Evolutionary conservation across 2,797 vertebrate species (phyloP).

Genomic region (Todus mexicanus): DNA sequence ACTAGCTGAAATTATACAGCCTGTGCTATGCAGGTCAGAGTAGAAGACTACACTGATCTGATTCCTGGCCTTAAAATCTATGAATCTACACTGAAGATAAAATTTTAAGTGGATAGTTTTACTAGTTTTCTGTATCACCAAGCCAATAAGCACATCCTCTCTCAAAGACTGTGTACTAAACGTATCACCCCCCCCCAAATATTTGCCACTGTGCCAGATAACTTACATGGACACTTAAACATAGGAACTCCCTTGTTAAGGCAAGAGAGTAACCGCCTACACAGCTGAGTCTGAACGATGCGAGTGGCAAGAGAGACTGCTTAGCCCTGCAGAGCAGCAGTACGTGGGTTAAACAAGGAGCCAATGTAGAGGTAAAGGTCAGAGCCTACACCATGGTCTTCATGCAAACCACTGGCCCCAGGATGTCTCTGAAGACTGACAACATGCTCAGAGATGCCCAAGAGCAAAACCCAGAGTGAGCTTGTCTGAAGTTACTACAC

Average conservation of each 20-base stretch:
- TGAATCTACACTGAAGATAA: background rate
- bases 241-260: background rate
- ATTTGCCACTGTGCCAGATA: background rate
- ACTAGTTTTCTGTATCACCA: background rate
- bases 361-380: background rate
- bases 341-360: background rate
- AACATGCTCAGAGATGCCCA: background rate
- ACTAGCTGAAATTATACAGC: slow-evolving; percentile 5
- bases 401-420: background rate
- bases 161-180: background rate
- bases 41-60: background rate
- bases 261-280: background rate
- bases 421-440: background rate
- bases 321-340: background rate
- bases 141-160: background rate
- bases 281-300: fast-evolving
- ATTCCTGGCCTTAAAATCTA: slow-evolving; percentile 26
- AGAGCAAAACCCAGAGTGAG: background rate
- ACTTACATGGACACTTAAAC: background rate
- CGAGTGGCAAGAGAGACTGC: fast-evolving
- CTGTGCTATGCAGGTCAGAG: background rate
- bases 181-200: background rate
- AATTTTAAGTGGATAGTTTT: background rate
- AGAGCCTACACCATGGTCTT: background rate
- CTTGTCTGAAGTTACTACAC: background rate